Percentiles rank a stretch among this genome's conserved stretches.
Evolutionary conservation across 2,113 vertebrate species (phyloP).

Genomic region (Bostrychus sinensis): DNA sequence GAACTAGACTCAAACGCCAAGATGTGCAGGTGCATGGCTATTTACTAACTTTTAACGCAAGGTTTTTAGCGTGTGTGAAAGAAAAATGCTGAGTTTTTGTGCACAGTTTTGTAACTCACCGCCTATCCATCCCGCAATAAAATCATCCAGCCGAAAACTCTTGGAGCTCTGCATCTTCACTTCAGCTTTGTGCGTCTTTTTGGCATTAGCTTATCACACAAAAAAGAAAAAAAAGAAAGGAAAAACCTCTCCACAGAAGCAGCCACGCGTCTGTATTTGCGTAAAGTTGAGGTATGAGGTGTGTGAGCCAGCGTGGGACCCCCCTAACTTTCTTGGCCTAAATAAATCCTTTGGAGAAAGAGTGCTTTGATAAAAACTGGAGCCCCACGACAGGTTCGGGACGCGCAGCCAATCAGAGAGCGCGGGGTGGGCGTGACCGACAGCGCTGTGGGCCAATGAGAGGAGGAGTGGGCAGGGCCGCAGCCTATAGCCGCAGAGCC

Average conservation of each 20-base stretch:
- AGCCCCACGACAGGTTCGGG: neutral
- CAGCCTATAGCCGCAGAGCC: neutral
- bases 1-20: too few relatives aligned
- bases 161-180: constrained; percentile 52
- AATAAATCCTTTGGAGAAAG: neutral
- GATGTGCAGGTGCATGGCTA: too few relatives aligned
- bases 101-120: constrained; percentile 62
- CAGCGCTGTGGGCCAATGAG: constrained; percentile 28
- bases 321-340: neutral
- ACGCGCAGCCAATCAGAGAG: constrained; percentile 39
- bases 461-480: neutral
- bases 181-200: neutral
- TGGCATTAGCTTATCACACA: neutral
- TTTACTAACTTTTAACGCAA: too few relatives aligned
- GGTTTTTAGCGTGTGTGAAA: neutral
- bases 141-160: constrained; percentile 75
- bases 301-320: neutral
- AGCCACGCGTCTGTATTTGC: too few relatives aligned
- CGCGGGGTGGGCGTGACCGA: fast-evolving
- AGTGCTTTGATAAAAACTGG: constrained; percentile 8
- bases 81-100: neutral
- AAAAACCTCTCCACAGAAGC: neutral
- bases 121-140: constrained; percentile 81
- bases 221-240: too few relatives aligned
- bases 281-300: neutral